phyloP scores from a whole-genome alignment of 1,140 invertebrate genomes.

The Artemia franciscana region DNA sequence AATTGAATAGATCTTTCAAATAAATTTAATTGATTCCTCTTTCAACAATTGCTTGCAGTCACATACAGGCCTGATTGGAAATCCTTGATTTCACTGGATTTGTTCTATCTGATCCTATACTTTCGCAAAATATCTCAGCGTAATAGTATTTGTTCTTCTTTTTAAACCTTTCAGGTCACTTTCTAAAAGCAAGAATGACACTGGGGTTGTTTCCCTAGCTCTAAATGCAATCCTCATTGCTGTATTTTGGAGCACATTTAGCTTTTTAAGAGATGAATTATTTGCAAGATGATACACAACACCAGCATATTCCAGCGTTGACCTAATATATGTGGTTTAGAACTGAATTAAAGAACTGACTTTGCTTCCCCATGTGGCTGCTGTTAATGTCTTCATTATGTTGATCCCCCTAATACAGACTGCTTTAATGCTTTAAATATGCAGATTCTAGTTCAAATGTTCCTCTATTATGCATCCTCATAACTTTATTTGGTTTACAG shows the following conservation, averaged over 20 bases:
- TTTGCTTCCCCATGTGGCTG: not conserved
- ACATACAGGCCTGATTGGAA: not conserved
- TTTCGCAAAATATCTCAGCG: not conserved
- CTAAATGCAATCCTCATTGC: not conserved
- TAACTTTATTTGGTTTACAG: no score
- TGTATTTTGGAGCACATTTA: not conserved
- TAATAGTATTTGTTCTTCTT: not conserved
- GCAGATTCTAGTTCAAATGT: not conserved
- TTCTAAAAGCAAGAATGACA: not conserved
- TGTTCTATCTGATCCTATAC: not conserved
- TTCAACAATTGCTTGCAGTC: not conserved
- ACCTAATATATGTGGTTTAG: not conserved
- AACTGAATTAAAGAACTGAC: not conserved
- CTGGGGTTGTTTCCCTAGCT: not conserved
- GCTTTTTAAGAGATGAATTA: not conserved
- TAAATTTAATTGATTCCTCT: not conserved
- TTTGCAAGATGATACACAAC: not conserved
- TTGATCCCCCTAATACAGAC: not conserved
- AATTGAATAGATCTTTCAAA: no score
- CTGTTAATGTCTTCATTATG: not conserved
- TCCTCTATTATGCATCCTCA: not conserved
- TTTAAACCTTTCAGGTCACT: not conserved
- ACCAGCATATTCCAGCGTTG: not conserved
- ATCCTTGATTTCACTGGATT: not conserved
- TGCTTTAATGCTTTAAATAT: not conserved